Conservation (phyloP, 1,140 invertebrate species). For the Drosophila ambigua region DNA sequence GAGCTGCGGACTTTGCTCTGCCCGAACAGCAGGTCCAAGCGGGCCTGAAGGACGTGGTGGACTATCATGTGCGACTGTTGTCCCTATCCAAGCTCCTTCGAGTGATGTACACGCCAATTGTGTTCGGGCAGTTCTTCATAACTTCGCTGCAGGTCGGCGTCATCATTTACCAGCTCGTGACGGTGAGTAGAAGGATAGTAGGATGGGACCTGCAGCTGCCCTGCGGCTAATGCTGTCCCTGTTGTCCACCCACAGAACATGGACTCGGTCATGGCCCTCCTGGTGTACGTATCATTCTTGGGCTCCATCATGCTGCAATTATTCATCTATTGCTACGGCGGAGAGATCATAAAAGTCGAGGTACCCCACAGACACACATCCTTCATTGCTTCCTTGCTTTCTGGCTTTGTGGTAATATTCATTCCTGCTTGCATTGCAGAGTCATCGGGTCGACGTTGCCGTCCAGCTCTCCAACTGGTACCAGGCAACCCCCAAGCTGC, state of each 20-base stretch:
- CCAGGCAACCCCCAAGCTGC: slow-evolving; percentile 49
- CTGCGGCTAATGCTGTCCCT: not conserved
- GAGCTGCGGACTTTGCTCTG: slow-evolving; percentile 12
- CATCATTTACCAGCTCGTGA: slow-evolving; percentile 80
- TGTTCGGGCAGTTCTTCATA: slow-evolving; percentile 75
- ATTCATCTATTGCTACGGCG: slow-evolving; percentile 79
- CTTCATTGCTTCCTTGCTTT: too few relatives aligned
- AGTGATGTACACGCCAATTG: slow-evolving; percentile 64
- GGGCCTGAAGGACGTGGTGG: slow-evolving; percentile 30
- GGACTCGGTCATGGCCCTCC: slow-evolving; percentile 57
- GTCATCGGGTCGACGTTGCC: slow-evolving; percentile 61
- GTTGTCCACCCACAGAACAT: slow-evolving; percentile 54
- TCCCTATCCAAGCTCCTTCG: slow-evolving; percentile 49
- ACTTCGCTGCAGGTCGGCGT: slow-evolving; percentile 77
- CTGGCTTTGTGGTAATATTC: not conserved
- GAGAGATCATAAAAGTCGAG: slow-evolving; percentile 77
- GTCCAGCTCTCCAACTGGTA: slow-evolving; percentile 67
- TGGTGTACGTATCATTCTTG: slow-evolving; percentile 65
- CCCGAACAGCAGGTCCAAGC: slow-evolving; percentile 12
- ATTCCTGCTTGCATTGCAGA: slow-evolving; percentile 35
- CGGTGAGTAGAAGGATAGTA: slow-evolving; percentile 30
- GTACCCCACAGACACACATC: slow-evolving; percentile 8
- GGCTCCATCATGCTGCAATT: slow-evolving; percentile 73
- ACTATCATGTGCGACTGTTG: slow-evolving; percentile 62
- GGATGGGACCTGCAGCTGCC: too few relatives aligned